Percentiles rank a stretch among this genome's conserved stretches.
These are phyloP conservation scores for Teleogryllus oceanicus DNA, from an alignment of 2,888 invertebrate species.

Conservation along the genomic window DNA sequence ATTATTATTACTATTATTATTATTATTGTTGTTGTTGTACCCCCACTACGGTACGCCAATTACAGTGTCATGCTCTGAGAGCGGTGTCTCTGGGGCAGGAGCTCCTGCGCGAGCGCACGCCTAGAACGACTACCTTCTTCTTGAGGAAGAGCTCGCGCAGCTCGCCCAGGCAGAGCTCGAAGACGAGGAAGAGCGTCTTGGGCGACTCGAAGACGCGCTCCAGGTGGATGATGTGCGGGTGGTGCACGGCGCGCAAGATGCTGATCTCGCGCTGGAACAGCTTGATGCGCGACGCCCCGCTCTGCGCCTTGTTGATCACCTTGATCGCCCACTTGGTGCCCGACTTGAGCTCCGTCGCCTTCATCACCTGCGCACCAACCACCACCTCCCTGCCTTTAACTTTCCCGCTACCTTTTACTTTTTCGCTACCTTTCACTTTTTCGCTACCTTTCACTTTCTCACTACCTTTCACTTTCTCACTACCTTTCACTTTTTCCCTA, in stretches of 20 bases:
- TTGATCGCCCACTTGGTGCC: constrained; percentile 23
- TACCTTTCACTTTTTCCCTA: too few species aligned
- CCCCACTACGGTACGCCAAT: too few species aligned
- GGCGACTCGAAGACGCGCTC: constrained; percentile 27
- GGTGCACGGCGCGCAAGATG: not conserved
- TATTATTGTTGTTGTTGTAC: too few species aligned
- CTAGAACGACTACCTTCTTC: constrained; percentile 32
- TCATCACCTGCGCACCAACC: not conserved
- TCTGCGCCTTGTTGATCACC: not conserved
- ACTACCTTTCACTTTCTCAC: too few species aligned
- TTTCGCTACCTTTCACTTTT: too few species aligned
- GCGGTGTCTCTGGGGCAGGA: too few species aligned
- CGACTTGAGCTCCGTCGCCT: not conserved
- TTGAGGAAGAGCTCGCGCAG: constrained; percentile 47
- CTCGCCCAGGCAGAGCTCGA: constrained; percentile 54
- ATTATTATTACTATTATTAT: too few species aligned
- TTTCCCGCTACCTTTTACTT: too few species aligned
- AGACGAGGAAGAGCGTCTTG: constrained; percentile 54
- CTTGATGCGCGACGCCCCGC: not conserved
- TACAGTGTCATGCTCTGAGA: too few species aligned
- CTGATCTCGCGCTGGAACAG: not conserved
- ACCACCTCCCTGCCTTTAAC: too few species aligned
- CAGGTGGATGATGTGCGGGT: constrained; percentile 6
- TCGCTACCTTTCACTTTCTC: too few species aligned
- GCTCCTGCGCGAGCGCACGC: too few species aligned